phyloP scores from a whole-genome alignment of 2,797 vertebrate species.

The Cuculus canorus region DNA sequence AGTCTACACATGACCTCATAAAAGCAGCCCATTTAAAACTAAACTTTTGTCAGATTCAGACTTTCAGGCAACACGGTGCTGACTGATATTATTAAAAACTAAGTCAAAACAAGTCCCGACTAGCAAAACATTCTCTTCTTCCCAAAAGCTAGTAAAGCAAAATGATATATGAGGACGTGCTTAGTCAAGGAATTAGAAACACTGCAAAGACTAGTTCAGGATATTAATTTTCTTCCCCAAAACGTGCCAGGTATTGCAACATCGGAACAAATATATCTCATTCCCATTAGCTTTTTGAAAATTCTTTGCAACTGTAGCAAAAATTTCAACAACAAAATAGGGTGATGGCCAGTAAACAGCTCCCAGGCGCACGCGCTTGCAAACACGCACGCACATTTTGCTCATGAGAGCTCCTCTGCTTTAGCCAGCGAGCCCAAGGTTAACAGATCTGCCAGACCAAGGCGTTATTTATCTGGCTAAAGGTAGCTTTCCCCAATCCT shows the following conservation, averaged over 20 bases:
- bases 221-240: slow-evolving; percentile 19
- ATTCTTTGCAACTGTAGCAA: slow-evolving; percentile 17
- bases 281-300: not conserved
- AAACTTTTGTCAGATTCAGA: slow-evolving; percentile 65
- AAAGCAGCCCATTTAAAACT: slow-evolving; percentile 40
- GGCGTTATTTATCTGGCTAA: not conserved
- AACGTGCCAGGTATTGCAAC: slow-evolving; percentile 45
- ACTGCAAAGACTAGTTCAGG: slow-evolving; percentile 19
- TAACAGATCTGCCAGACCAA: not conserved
- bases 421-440: not conserved
- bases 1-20: slow-evolving; percentile 61
- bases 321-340: not conserved
- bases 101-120: slow-evolving; percentile 56
- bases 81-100: slow-evolving; percentile 57
- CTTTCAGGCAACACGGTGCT: slow-evolving; percentile 63
- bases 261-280: slow-evolving; percentile 19
- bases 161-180: slow-evolving; percentile 41
- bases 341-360: not conserved
- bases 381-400: accelerated
- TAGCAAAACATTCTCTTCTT: slow-evolving; percentile 53
- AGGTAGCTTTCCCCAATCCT: not conserved
- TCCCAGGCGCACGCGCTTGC: not conserved
- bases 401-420: not conserved
- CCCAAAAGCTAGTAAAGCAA: slow-evolving; percentile 48
- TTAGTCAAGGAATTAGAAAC: slow-evolving; percentile 50